These are phyloP conservation scores for Leptoteleia sp. DNA, from an alignment of 1,140 invertebrate genomes.

Conservation along the genomic window DNA sequence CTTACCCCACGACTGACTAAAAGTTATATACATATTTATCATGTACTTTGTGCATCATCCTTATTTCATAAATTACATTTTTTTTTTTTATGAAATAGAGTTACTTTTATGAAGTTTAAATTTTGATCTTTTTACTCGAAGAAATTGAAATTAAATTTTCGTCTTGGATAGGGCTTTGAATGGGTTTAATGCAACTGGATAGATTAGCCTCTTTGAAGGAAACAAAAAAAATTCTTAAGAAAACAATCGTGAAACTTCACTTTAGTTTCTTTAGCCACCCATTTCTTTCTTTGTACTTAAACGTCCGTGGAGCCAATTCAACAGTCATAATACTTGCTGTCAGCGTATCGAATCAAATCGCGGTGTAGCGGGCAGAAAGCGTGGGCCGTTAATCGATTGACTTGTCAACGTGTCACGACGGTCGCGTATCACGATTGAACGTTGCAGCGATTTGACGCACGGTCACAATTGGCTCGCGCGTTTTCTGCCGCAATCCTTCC, in stretches of 20 bases:
- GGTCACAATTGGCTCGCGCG: constrained; percentile 38
- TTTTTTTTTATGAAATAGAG: no score
- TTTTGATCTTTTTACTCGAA: no score
- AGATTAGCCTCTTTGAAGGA: background rate
- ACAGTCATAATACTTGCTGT: constrained; percentile 45
- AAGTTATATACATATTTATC: no score
- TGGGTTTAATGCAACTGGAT: no score
- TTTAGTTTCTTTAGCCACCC: background rate
- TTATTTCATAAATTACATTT: no score
- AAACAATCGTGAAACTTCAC: constrained; percentile 1
- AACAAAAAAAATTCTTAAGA: no score
- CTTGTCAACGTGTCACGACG: constrained; percentile 63
- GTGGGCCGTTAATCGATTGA: constrained; percentile 65
- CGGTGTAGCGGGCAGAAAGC: constrained; percentile 33
- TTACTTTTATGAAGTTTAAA: no score
- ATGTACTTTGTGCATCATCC: no score
- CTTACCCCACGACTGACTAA: no score
- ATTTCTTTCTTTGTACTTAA: constrained; percentile 2
- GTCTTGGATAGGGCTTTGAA: no score
- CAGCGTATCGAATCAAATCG: constrained; percentile 41
- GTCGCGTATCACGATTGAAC: constrained; percentile 50
- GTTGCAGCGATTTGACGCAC: constrained; percentile 37
- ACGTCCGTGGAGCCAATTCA: constrained; percentile 10
- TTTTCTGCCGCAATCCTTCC: background rate
- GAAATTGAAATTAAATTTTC: no score